phyloP scores from a whole-genome alignment of 2,888 invertebrate species.

The Chymomyza fuscimana region DNA sequence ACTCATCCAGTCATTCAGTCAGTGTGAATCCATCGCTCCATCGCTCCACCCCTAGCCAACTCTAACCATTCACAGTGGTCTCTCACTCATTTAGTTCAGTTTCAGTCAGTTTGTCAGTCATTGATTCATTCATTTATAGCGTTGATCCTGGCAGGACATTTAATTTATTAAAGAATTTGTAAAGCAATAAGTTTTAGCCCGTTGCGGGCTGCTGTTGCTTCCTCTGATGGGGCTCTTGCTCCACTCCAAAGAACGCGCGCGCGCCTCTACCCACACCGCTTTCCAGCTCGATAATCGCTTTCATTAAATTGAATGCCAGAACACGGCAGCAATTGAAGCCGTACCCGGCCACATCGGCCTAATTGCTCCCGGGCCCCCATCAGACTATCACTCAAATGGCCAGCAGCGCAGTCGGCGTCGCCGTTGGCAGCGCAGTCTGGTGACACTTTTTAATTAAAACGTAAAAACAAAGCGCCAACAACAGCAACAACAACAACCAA shows the following conservation, averaged over 20 bases:
- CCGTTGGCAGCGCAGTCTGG: constrained; percentile 4
- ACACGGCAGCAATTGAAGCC: constrained; percentile 25
- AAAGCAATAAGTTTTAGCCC: constrained; percentile 66
- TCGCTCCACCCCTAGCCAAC: constrained; percentile 11
- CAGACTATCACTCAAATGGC: constrained; percentile 65
- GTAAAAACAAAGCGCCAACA: constrained; percentile 42
- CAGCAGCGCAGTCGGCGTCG: constrained; percentile 48
- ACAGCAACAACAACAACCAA: constrained; percentile 4
- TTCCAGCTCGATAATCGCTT: constrained; percentile 64
- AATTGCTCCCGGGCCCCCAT: constrained; percentile 45
- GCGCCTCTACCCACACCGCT: background rate
- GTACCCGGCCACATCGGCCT: constrained; percentile 44
- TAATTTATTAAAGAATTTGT: constrained; percentile 74
- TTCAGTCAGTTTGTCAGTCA: background rate
- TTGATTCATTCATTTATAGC: constrained; percentile 22
- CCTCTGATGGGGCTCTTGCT: no score
- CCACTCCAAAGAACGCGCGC: no score
- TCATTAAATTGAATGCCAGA: constrained; percentile 62
- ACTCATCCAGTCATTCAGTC: constrained; percentile 9
- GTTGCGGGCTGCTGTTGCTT: constrained; percentile 18
- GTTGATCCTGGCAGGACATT: constrained; percentile 51
- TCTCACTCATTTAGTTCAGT: background rate
- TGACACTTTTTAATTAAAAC: constrained; percentile 75
- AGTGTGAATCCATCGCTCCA: no score
- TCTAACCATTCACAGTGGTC: background rate